phyloP scores from a whole-genome alignment of 1,140 invertebrate genomes.

The Brachionus asplanchnoidis region DNA sequence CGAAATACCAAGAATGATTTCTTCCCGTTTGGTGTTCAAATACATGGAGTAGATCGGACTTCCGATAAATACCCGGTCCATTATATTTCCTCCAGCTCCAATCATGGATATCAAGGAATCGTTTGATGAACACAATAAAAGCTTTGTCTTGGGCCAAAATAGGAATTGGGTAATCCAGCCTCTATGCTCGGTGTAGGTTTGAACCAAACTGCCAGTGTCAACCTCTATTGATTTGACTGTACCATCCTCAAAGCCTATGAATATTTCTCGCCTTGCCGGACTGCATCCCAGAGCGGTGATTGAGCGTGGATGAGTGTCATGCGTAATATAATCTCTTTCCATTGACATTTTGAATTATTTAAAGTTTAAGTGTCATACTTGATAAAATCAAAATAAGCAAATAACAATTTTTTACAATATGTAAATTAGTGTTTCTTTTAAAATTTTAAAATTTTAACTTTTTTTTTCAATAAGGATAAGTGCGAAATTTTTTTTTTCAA shows the following conservation, averaged over 20 bases:
- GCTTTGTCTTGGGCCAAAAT: conserved; percentile 18
- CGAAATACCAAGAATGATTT: neutral
- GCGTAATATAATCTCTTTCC: conserved; percentile 53
- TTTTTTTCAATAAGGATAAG: neutral
- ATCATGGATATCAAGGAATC: conserved; percentile 8
- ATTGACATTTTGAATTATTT: conserved; percentile 51
- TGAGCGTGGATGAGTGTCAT: conserved; percentile 52
- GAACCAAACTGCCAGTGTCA: conserved; percentile 9
- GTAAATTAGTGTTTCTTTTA: neutral
- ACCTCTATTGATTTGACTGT: conserved; percentile 23
- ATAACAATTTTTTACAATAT: neutral
- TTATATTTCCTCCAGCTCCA: conserved; percentile 26
- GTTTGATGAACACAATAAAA: conserved; percentile 29
- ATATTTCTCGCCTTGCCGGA: conserved; percentile 51
- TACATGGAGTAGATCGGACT: conserved; percentile 55
- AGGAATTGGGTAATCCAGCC: conserved; percentile 27
- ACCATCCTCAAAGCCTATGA: conserved; percentile 56
- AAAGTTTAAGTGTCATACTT: conserved; percentile 7
- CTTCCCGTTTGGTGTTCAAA: conserved; percentile 45
- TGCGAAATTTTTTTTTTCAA: neutral
- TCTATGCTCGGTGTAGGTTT: conserved; percentile 27
- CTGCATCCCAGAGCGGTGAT: conserved; percentile 56
- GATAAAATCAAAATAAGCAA: neutral
- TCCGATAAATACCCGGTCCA: conserved; percentile 44
- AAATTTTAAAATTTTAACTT: neutral